Evolutionary conservation across 2,113 vertebrate species (phyloP), one percentile per base, ranked within the genome.

Genomic region (Hippolais icterina): DNA sequence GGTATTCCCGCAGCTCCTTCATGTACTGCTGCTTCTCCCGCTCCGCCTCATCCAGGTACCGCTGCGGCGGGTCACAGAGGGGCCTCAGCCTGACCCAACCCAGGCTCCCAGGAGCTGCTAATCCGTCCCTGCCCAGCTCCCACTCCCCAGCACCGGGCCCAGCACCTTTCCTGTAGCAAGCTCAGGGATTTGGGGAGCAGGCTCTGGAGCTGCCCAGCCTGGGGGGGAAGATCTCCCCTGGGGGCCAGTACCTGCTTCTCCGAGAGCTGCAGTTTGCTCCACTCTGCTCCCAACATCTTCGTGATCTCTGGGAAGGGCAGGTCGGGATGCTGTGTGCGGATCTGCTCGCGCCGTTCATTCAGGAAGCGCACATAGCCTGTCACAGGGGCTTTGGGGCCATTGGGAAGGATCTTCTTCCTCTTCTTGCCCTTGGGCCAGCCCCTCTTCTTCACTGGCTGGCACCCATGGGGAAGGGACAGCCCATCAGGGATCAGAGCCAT

Each of bases 361-460:
- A 99, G 98, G 83, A 99, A 99, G 39, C 99, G 98, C 37, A 99
- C 99, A 0, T 99, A 99, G 69, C 99, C 99, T 0, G 99, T 99
- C 54, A 99, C 99, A 0, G 99, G 99, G 11, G 99, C 99, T 91
- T 99, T 99, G n/a, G 99, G 99, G 21, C 99, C 99, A 0, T 99
- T 99, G 10, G 99, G 99, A 20, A 99, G 98, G 42, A 99, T 98
- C 98, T 99, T 99, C 98, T 99, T 99, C 83, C 99, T 98, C 96
- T 99, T 99, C 98, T 99, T 99, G 57, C 99, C 99, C 90, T 99
- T 99, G 2, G 99, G 99, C 99, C 99, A 99, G 54, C 99, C 99
- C 50, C 99, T 98, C 95, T 99, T 99, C 98, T 99, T 99, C 88
- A 98, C 98, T 0, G 99, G 99, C 98, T 99, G 97, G 35, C 56